Conservation (phyloP, 2,113 vertebrate genomes). For the Cathartes aura region DNA sequence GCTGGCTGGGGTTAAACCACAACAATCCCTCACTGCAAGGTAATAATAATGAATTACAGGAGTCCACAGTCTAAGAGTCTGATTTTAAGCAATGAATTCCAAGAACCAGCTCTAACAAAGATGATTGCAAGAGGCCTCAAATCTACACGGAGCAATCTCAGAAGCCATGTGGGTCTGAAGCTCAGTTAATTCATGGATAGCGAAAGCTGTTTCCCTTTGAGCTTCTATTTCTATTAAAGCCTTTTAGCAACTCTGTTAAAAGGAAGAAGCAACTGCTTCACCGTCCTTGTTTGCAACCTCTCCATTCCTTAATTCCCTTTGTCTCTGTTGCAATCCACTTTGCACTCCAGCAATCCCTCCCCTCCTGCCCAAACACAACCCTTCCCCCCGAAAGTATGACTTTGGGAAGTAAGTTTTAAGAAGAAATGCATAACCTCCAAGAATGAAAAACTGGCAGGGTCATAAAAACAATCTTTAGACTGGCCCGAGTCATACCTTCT, state of each 20-base stretch:
- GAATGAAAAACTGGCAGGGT: not conserved
- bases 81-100: not conserved
- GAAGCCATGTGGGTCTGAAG: not conserved
- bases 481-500: accelerated
- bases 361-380: not conserved
- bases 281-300: not conserved
- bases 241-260: not conserved
- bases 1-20: too few relatives aligned
- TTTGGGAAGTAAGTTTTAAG: not conserved
- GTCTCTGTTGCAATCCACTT: not conserved
- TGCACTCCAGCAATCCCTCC: not conserved
- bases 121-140: not conserved
- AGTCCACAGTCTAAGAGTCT: not conserved
- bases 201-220: not conserved
- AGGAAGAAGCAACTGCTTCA: not conserved
- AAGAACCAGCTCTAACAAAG: not conserved
- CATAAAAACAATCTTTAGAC: not conserved
- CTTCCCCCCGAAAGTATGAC: not conserved
- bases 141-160: not conserved
- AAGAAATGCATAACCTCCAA: not conserved
- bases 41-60: not conserved
- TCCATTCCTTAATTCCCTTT: not conserved
- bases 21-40: not conserved
- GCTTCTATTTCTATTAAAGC: not conserved
- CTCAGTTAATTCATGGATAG: not conserved